Base-by-base conservation (phyloP, 1,140 invertebrate genomes). In the Euura saliciscinereae region DNA sequence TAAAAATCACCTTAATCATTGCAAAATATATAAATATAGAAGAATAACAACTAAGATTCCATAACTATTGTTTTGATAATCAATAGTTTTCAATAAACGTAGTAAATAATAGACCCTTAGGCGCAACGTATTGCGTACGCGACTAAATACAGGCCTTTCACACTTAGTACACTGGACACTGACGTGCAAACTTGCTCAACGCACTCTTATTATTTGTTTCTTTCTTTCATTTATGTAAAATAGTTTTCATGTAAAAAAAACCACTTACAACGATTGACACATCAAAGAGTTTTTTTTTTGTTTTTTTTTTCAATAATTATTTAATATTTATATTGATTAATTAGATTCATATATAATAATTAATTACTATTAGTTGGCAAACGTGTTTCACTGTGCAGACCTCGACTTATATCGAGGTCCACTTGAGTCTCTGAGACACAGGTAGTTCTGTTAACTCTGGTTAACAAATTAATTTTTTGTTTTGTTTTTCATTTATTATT, bases 21-120 rank as follows among this genome's bases (percentile, higher is more conserved):
- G 83, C 82, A 83, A 83, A 81, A 82, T 80, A 85, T 83, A 85
- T 84, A 83, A 83, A 83, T 83, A 83, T 85, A 85, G 76, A 82
- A 84, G 80, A 84, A 84, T 82, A 84, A 84, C 78, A 85, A 84
- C 78, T 84, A 84, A 84, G 77, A 78, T 83, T 77, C 78, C 28
- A 72, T 73, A 80, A 82, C 75, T 81, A 80, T 81, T 76, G 68
- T 75, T 71, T 28, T 77, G 70, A 76, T 82, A 82, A 73, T 80
- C 68, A 64, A 69, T 76, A 80, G 66, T 79, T 72, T 59, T 6
- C 51, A 59, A 59, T 59, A 78, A 77, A 76, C 73, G 71, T 79
- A 81, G 70, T 76, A 77, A 77, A 78, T 70, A 45, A 76, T 81
- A 78, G 74, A 76, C 77, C 78, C 77, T 77, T 77, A 43, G 43